These are phyloP conservation scores for Dipodomys merriami DNA, from an alignment of 2,113 vertebrate genomes.

Conservation along the genomic window DNA sequence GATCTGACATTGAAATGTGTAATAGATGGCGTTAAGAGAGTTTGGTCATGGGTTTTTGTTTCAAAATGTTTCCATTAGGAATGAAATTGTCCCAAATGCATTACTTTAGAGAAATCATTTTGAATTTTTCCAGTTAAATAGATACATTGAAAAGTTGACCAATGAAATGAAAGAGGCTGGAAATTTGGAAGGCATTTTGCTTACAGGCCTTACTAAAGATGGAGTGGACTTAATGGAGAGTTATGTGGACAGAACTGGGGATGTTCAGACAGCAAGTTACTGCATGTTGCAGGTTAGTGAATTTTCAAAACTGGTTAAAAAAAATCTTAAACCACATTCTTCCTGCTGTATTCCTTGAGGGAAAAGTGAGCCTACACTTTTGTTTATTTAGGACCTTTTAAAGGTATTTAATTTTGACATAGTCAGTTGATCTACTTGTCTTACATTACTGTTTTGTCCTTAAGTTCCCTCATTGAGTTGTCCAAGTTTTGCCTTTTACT, in stretches of 20 bases:
- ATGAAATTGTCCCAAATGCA: constrained; percentile 29
- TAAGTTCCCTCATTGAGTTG: neutral
- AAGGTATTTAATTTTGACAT: neutral
- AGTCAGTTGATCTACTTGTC: neutral
- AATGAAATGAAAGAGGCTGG: constrained; percentile 97
- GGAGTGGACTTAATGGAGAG: constrained; percentile 99
- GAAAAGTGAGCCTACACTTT: neutral
- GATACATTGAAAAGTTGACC: constrained; percentile 97
- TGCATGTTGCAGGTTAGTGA: constrained; percentile 97
- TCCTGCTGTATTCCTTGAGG: neutral
- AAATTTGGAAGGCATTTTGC: constrained; percentile 97
- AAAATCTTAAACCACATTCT: neutral
- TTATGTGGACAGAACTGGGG: constrained; percentile 96
- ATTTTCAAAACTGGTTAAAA: neutral
- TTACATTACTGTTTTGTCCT: neutral
- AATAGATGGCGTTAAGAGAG: constrained; percentile 16
- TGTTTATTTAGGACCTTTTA: neutral
- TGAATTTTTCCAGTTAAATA: constrained; percentile 89
- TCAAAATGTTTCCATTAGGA: constrained; percentile 45
- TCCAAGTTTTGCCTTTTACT: constrained; percentile 3
- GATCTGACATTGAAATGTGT: constrained; percentile 42
- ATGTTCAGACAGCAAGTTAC: constrained; percentile 98
- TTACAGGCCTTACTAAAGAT: constrained; percentile 97
- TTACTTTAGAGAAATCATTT: constrained; percentile 55
- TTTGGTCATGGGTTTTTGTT: constrained; percentile 33